Evolutionary conservation across 2,797 vertebrate genomes (phyloP).

Genomic region (Leuciscus waleckii): DNA sequence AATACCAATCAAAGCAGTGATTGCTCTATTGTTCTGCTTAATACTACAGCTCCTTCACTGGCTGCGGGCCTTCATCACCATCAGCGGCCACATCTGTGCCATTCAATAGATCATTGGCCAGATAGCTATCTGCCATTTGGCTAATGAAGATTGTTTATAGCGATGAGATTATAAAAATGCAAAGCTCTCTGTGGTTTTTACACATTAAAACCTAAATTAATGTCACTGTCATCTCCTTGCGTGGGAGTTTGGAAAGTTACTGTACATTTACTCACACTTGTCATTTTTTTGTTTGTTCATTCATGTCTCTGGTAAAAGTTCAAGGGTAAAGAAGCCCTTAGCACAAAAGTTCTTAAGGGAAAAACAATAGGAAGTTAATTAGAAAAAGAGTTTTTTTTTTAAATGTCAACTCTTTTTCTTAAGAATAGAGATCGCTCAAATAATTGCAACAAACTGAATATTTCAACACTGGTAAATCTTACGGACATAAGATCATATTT

Average conservation of each 20-base stretch:
- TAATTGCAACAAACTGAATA: not conserved
- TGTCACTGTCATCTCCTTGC: conserved; percentile 23
- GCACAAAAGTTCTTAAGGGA: not conserved
- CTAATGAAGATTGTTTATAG: conserved; percentile 56
- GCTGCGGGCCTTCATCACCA: conserved; percentile 58
- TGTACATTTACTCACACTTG: not conserved
- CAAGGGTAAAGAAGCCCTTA: not conserved
- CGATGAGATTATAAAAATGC: conserved; percentile 44
- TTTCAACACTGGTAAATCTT: not conserved
- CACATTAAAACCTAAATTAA: conserved; percentile 44
- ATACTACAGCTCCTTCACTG: conserved; percentile 64
- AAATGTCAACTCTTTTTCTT: too few relatives aligned
- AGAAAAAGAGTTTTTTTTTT: not conserved
- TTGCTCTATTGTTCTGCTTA: conserved; percentile 73
- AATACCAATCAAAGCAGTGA: conserved; percentile 81
- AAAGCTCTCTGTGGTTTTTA: conserved; percentile 39
- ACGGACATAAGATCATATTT: not conserved
- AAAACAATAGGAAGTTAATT: not conserved
- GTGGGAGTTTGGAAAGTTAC: conserved; percentile 9
- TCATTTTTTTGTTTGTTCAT: not conserved
- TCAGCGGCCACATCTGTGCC: conserved; percentile 57
- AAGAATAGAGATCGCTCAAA: too few relatives aligned
- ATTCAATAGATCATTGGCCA: conserved; percentile 53
- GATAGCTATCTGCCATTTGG: conserved; percentile 52
- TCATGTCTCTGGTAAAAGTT: not conserved